These are phyloP conservation scores for Rugalucina vietnamica DNA, from an alignment of 2,888 invertebrate genomes.

Conservation along the genomic window DNA sequence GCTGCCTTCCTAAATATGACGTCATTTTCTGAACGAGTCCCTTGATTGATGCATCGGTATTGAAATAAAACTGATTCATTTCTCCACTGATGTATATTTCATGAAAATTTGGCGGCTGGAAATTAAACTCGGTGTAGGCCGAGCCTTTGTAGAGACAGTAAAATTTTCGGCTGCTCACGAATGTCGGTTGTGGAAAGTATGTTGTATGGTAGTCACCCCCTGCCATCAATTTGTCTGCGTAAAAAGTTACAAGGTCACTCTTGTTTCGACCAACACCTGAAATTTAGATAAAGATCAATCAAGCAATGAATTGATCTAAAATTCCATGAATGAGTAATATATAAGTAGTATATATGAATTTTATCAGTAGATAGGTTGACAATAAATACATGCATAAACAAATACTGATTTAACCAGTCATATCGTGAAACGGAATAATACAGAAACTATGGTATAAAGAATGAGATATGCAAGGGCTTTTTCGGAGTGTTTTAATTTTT, in stretches of 20 bases:
- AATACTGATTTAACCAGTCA: too few relatives aligned
- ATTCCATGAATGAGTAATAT: too few relatives aligned
- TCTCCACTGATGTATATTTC: slow-evolving; percentile 68
- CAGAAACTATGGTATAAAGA: too few relatives aligned
- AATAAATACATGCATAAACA: too few relatives aligned
- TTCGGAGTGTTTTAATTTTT: too few relatives aligned
- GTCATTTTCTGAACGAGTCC: slow-evolving; percentile 58
- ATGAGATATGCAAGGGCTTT: too few relatives aligned
- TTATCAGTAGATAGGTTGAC: too few relatives aligned
- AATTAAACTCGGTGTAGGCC: slow-evolving; percentile 74
- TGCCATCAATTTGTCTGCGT: slow-evolving; percentile 67
- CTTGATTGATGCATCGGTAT: slow-evolving; percentile 45
- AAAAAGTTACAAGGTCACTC: slow-evolving; percentile 72
- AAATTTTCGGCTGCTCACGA: slow-evolving; percentile 72
- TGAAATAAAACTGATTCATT: slow-evolving; percentile 59
- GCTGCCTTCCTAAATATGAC: slow-evolving; percentile 65
- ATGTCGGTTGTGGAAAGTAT: slow-evolving; percentile 79
- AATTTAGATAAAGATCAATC: too few relatives aligned
- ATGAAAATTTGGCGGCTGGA: slow-evolving; percentile 68
- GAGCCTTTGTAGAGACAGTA: slow-evolving; percentile 72
- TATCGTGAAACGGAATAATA: too few relatives aligned
- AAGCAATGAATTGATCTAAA: too few relatives aligned
- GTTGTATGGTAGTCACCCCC: slow-evolving; percentile 79
- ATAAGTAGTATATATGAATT: too few relatives aligned
- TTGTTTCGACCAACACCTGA: slow-evolving; percentile 80